Percentiles rank a stretch among this genome's conserved stretches.
Evolutionary conservation across 2,797 vertebrate genomes (phyloP).

Genomic region (Cirrhinus molitorella): DNA sequence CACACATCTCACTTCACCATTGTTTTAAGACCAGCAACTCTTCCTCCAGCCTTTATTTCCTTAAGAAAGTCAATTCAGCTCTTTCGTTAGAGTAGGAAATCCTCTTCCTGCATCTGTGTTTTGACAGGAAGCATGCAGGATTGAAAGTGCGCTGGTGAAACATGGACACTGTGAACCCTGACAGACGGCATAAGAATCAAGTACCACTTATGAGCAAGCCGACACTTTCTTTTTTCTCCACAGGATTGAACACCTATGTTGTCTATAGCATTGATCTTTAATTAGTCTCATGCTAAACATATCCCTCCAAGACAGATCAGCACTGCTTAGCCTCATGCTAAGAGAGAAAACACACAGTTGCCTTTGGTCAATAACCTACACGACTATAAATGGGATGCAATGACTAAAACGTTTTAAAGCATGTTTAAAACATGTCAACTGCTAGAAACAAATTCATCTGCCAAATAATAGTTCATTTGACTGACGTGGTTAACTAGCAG

Average conservation of each 20-base stretch:
- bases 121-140: constrained; percentile 22
- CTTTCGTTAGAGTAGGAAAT: constrained; percentile 44
- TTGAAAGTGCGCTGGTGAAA: not conserved
- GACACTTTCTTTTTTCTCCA: not conserved
- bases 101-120: constrained; percentile 51
- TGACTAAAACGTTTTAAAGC: rapidly evolving
- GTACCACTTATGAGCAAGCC: not conserved
- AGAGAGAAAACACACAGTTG: not conserved
- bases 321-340: constrained; percentile 1
- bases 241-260: not conserved
- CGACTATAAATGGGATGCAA: not conserved
- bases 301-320: not conserved
- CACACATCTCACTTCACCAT: constrained; percentile 28
- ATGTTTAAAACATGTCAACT: no score
- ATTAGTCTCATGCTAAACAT: constrained; percentile 19
- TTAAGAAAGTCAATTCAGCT: constrained; percentile 9
- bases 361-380: not conserved
- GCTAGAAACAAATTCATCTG: not conserved
- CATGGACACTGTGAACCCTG: not conserved
- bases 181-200: constrained; percentile 31
- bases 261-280: constrained; percentile 12
- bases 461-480: not conserved
- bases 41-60: constrained; percentile 17
- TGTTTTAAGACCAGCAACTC: constrained; percentile 35
- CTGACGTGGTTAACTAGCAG: not conserved